Percentiles rank a stretch among this genome's conserved stretches.
Evolutionary conservation across 2,113 vertebrate genomes (phyloP).

Genomic region (Bubalus kerabau): DNA sequence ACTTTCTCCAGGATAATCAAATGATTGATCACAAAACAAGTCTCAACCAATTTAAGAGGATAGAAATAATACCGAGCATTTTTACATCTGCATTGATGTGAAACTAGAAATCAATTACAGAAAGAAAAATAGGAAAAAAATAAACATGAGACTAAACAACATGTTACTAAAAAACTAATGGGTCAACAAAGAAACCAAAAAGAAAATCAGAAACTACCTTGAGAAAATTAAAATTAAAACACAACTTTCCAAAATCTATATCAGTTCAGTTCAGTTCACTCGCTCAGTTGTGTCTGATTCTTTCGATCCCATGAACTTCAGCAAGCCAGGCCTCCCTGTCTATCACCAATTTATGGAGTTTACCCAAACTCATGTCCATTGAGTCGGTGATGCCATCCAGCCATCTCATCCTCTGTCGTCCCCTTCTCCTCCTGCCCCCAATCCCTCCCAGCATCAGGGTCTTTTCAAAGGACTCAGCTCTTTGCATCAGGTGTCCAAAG

Average conservation of each 20-base stretch:
- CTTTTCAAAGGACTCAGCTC: background rate
- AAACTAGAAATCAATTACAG: background rate
- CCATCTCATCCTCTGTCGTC: background rate
- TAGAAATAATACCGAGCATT: background rate
- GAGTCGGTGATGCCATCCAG: background rate
- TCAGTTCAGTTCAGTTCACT: background rate
- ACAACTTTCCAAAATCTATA: background rate
- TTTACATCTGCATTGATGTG: background rate
- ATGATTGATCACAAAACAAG: background rate
- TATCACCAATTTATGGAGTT: background rate
- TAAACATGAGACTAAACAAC: background rate
- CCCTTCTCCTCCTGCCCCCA: background rate
- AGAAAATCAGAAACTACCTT: background rate
- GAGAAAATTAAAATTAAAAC: background rate
- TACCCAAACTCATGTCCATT: background rate
- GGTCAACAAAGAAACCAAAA: background rate
- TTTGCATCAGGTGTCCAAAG: background rate
- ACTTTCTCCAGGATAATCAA: background rate
- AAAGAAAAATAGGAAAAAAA: background rate
- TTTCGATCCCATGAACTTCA: background rate
- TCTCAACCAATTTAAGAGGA: background rate
- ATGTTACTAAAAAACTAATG: background rate
- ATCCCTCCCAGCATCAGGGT: background rate
- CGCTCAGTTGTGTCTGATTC: background rate
- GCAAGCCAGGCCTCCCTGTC: fast-evolving